Evolutionary conservation across 2,797 vertebrate genomes (phyloP).

Genomic region (Danionella dracula): DNA sequence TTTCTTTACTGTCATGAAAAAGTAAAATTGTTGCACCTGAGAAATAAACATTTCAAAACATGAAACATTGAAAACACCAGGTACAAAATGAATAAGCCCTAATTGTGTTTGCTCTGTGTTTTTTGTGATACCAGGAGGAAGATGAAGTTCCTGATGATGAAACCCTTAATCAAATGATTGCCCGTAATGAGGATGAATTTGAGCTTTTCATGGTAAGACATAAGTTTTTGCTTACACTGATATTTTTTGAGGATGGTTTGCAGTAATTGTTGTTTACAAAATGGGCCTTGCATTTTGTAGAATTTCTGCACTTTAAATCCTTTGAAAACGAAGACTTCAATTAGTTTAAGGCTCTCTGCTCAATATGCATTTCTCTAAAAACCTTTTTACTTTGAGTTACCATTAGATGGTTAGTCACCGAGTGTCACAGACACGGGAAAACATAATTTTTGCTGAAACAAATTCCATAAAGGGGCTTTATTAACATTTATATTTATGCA

Average conservation of each 20-base stretch:
- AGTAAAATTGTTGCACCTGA: neutral
- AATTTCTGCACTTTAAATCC: neutral
- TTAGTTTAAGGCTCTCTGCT: neutral
- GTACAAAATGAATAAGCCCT: neutral
- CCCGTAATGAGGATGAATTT: slow-evolving; percentile 92
- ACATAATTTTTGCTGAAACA: no score
- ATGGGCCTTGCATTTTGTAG: neutral
- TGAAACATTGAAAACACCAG: neutral
- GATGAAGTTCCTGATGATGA: slow-evolving; percentile 98
- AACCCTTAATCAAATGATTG: slow-evolving; percentile 98
- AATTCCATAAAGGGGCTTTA: no score
- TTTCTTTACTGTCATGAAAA: neutral
- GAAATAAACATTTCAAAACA: neutral
- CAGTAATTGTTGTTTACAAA: neutral
- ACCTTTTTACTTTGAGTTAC: no score
- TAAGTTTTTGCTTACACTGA: neutral
- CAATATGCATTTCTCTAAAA: no score
- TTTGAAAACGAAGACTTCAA: neutral
- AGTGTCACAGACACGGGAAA: no score
- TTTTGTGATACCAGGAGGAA: slow-evolving; percentile 77
- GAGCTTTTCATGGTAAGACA: slow-evolving; percentile 92
- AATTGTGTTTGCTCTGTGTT: neutral
- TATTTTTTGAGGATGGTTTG: neutral
- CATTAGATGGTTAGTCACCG: no score
- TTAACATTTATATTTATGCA: no score